A percentile compares a stretch with the other conserved stretches of the same genome.
Conservation (phyloP, 2,113 vertebrate species). For the Platichthys stellatus region DNA sequence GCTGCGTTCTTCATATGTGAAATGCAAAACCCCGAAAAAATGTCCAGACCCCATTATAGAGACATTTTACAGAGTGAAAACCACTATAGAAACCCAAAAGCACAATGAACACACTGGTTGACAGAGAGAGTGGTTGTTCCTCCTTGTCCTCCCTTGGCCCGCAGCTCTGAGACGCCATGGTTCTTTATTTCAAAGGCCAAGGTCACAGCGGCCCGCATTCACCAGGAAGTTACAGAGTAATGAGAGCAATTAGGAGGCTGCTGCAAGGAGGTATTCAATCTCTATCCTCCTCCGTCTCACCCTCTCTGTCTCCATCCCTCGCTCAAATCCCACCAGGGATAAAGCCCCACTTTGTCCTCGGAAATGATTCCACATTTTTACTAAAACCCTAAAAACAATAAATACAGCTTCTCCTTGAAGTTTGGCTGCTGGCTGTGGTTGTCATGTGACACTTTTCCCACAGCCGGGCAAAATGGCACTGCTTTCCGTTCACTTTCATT, state of each 20-base stretch:
- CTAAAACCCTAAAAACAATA: constrained; percentile 51
- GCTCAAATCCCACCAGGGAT: constrained; percentile 51
- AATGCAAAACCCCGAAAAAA: too few species aligned
- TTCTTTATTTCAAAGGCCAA: constrained; percentile 81
- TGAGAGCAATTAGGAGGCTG: constrained; percentile 80
- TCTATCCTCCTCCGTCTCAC: constrained; percentile 34
- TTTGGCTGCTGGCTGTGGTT: constrained; percentile 8
- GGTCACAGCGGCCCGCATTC: constrained; percentile 72
- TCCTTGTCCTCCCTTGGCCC: constrained; percentile 26
- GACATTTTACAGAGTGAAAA: neutral
- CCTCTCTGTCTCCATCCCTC: constrained; percentile 25
- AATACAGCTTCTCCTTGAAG: constrained; percentile 34
- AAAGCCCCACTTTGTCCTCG: constrained; percentile 70
- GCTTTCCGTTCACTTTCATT: constrained; percentile 32
- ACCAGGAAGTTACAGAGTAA: constrained; percentile 80
- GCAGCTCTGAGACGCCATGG: constrained; percentile 59
- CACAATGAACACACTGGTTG: constrained; percentile 23
- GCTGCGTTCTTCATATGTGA: too few species aligned
- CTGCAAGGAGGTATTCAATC: constrained; percentile 66
- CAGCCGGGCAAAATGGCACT: constrained; percentile 33
- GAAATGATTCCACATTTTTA: constrained; percentile 51
- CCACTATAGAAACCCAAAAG: constrained; percentile 9
- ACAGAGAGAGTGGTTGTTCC: constrained; percentile 73
- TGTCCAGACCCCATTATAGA: neutral
- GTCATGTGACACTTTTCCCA: constrained; percentile 58